phyloP scores from a whole-genome alignment of 1,140 invertebrate genomes.

The Varroa destructor region DNA sequence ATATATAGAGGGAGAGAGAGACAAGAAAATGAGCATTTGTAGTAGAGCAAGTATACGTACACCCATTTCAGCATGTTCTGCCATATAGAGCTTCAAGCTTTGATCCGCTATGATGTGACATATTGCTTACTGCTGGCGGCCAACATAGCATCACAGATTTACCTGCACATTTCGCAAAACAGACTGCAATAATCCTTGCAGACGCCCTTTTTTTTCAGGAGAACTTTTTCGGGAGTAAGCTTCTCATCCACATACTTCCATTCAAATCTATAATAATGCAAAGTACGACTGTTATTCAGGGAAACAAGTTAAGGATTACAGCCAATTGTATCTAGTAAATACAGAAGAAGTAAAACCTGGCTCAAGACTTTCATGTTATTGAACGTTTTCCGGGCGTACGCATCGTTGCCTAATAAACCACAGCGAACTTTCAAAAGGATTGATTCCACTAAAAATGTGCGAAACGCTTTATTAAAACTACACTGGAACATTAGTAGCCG shows the following conservation, averaged over 20 bases:
- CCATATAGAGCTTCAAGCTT: too few species aligned
- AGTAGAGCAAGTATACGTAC: not conserved
- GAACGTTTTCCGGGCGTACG: not conserved
- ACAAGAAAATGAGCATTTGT: not conserved
- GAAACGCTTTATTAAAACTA: too few species aligned
- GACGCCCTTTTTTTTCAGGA: constrained; percentile 37
- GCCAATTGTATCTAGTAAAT: too few species aligned
- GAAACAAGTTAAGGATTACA: too few species aligned
- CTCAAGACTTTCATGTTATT: too few species aligned
- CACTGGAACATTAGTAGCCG: too few species aligned
- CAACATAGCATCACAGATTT: constrained; percentile 14
- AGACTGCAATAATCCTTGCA: constrained; percentile 39
- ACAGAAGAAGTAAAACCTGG: too few species aligned
- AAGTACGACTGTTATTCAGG: not conserved
- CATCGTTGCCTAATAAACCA: not conserved
- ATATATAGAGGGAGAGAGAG: not conserved
- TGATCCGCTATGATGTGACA: too few species aligned
- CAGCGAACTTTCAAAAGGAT: too few species aligned
- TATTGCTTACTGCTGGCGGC: too few species aligned
- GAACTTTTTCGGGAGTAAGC: constrained; percentile 36
- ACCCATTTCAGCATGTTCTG: too few species aligned
- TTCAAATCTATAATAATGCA: constrained; percentile 36
- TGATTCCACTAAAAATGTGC: too few species aligned
- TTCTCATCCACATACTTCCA: constrained; percentile 37
- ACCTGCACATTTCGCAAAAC: constrained; percentile 39